phyloP scores from a whole-genome alignment of 2,797 vertebrate species.

The Chromobotia macracanthus region DNA sequence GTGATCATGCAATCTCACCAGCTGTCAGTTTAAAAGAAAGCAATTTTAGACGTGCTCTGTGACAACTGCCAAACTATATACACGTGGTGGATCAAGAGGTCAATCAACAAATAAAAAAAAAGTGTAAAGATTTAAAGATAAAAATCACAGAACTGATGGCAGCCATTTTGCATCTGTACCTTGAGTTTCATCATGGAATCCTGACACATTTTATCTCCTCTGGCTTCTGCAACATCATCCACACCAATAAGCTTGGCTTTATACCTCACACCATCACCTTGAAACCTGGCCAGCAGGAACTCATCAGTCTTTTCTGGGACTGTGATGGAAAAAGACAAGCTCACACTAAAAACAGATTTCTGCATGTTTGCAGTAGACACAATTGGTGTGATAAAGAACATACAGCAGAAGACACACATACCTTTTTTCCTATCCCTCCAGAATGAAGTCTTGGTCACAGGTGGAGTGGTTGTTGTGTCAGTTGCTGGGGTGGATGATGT shows the following conservation, averaged over 20 bases:
- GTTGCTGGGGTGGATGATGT: slow-evolving; percentile 54
- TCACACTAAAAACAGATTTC: neutral
- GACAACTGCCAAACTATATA: neutral
- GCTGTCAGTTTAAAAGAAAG: neutral
- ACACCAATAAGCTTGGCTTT: slow-evolving; percentile 96
- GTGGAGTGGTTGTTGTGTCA: slow-evolving; percentile 65
- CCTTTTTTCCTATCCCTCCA: slow-evolving; percentile 95
- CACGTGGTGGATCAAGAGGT: neutral
- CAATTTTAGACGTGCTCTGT: neutral
- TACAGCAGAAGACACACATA: slow-evolving; percentile 53
- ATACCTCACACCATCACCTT: slow-evolving; percentile 93
- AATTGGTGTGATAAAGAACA: neutral
- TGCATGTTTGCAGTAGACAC: neutral
- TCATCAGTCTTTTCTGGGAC: slow-evolving; percentile 92
- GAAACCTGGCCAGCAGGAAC: slow-evolving; percentile 89
- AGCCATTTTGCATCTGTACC: slow-evolving; percentile 71
- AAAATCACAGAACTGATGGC: neutral
- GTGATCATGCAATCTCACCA: neutral
- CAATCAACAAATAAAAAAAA: neutral
- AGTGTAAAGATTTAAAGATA: neutral
- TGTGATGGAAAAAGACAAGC: slow-evolving; percentile 60
- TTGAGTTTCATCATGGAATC: slow-evolving; percentile 99
- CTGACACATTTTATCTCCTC: slow-evolving; percentile 98
- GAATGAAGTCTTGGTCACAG: slow-evolving; percentile 76
- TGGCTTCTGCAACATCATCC: slow-evolving; percentile 90